phyloP scores from a whole-genome alignment of 37 sponge, comb jelly and placozoan genomes.

The Haliclona indistincta region DNA sequence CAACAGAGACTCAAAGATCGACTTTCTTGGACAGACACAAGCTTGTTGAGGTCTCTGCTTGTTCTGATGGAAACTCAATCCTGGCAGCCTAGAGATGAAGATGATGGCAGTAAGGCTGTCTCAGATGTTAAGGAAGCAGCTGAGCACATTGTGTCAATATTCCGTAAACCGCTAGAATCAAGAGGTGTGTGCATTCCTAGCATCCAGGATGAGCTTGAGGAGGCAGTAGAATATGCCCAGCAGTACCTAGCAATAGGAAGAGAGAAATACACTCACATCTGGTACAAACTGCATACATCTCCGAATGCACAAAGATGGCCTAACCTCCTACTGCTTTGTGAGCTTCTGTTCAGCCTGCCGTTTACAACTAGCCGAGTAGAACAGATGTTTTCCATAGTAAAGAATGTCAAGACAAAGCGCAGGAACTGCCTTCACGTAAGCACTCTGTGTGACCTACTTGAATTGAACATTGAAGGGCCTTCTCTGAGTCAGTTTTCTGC shows the following conservation, averaged over 20 bases:
- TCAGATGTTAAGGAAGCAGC: slow-evolving; percentile 40
- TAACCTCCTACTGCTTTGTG: slow-evolving; percentile 38
- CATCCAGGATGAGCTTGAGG: slow-evolving; percentile 51
- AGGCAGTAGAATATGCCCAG: slow-evolving; percentile 35
- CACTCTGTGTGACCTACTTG: slow-evolving; percentile 56
- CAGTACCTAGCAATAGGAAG: slow-evolving; percentile 34
- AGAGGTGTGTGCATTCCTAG: slow-evolving; percentile 19
- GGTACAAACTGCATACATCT: slow-evolving; percentile 59
- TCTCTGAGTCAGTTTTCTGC: slow-evolving; percentile 25
- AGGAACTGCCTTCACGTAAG: slow-evolving; percentile 16
- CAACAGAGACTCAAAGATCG: slow-evolving; percentile 33
- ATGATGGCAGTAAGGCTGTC: slow-evolving; percentile 11
- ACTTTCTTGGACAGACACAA: slow-evolving; percentile 50
- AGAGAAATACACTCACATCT: slow-evolving; percentile 43
- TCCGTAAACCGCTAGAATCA: slow-evolving; percentile 56
- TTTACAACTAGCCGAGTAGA: slow-evolving; percentile 58
- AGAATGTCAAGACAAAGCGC: slow-evolving; percentile 41
- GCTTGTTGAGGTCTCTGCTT: slow-evolving; percentile 35
- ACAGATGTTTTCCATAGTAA: slow-evolving; percentile 41
- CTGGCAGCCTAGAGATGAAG: slow-evolving; percentile 10
- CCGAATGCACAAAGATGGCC: slow-evolving; percentile 54
- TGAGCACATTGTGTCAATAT: slow-evolving; percentile 33
- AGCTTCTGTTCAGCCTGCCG: slow-evolving; percentile 59
- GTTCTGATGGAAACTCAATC: slow-evolving; percentile 49
- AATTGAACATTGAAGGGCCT: slow-evolving; percentile 64